Evolutionary conservation across 1,140 invertebrate genomes (phyloP).

Genomic region (Brachionus rubens): DNA sequence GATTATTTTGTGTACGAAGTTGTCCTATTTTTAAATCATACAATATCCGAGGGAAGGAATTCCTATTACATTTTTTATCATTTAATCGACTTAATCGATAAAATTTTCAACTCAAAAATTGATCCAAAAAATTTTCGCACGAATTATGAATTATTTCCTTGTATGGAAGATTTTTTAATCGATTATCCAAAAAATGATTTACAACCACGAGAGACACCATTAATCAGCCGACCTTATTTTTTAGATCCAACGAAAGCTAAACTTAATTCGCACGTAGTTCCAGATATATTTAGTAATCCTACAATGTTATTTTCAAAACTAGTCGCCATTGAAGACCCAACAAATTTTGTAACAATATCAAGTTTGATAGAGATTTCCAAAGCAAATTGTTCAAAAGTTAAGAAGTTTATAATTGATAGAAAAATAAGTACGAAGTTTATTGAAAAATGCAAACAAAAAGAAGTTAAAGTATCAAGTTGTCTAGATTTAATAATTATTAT

Average conservation of each 20-base stretch:
- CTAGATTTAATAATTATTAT: neutral
- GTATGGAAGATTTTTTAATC: no score
- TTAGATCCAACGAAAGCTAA: neutral
- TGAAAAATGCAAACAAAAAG: slow-evolving; percentile 14
- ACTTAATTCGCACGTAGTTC: neutral
- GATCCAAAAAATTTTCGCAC: neutral
- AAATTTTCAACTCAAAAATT: neutral
- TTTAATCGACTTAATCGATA: neutral
- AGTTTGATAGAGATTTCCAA: neutral
- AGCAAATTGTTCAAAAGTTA: neutral
- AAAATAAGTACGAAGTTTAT: neutral
- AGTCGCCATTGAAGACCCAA: neutral
- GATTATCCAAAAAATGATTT: no score
- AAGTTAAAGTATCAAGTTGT: neutral
- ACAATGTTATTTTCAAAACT: neutral
- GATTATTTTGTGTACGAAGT: neutral
- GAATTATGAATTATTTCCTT: neutral
- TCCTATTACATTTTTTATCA: slow-evolving; percentile 8
- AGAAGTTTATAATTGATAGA: neutral
- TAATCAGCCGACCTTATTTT: no score
- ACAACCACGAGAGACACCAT: no score
- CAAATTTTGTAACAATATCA: neutral
- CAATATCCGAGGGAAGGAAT: neutral
- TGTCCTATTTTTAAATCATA: neutral
- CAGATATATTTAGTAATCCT: neutral